phyloP scores from a whole-genome alignment of 2,797 vertebrate species.

The Argya squamiceps region DNA sequence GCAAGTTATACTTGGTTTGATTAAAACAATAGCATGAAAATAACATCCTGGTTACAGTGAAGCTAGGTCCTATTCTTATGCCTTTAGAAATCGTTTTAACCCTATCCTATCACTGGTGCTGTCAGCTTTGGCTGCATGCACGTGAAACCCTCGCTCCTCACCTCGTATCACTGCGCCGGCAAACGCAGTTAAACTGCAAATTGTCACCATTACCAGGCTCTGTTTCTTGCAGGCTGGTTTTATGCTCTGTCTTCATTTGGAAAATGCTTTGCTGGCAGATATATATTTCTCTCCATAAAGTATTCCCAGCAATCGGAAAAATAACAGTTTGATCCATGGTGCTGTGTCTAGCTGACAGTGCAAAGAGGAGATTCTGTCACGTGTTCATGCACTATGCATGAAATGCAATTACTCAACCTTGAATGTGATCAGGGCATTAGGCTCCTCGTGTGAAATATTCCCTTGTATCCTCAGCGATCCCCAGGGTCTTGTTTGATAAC shows the following conservation, averaged over 20 bases:
- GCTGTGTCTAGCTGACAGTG: slow-evolving; percentile 30
- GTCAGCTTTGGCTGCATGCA: background rate
- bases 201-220: slow-evolving; percentile 27
- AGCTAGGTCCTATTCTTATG: no score
- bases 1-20: no score
- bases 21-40: no score
- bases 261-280: slow-evolving; percentile 61
- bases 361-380: slow-evolving; percentile 12
- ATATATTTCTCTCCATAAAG: slow-evolving; percentile 35
- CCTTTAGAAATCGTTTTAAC: no score
- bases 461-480: background rate
- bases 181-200: background rate
- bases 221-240: slow-evolving; percentile 20
- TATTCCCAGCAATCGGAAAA: slow-evolving; percentile 35
- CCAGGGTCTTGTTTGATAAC: background rate
- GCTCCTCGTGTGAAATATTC: background rate
- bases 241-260: slow-evolving; percentile 58
- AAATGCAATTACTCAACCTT: slow-evolving; percentile 23
- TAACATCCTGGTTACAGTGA: no score
- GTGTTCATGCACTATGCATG: slow-evolving; percentile 32
- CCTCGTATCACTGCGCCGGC: background rate
- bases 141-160: background rate
- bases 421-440: slow-evolving; percentile 10
- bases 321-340: slow-evolving; percentile 26
- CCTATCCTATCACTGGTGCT: background rate